Base-by-base conservation (phyloP, 2,113 vertebrate species). In the Sialia sialis region DNA sequence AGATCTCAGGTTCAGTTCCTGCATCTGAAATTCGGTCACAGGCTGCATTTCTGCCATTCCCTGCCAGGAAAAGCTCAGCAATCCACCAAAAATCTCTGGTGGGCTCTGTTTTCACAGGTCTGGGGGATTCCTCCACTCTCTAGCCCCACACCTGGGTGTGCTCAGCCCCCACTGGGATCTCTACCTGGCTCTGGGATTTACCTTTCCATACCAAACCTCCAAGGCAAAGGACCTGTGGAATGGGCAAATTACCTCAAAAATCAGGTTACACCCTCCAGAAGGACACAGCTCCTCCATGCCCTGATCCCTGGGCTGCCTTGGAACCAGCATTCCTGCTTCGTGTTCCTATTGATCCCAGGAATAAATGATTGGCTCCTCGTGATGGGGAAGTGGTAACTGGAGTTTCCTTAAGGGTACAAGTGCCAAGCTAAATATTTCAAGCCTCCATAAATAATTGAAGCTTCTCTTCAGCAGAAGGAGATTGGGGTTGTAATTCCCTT, bases 391-490 rank as follows among this genome's bases (percentile, higher is more conserved):
- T 59, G 70, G 62, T 54, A 94, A 66, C 91, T 79, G 27, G 54
- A 91, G 66, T 82, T 95, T 91, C 87, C 77, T 84, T 83, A 87
- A 87, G 84, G 91, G 77, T 85, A 4, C 26, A 76, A 91, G 55
- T 91, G 81, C 77, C 67, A 72, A 89, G 43, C 46, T 95, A 41
- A 94, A 79, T 94, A 94, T 94, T 95, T 95, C 80, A 93, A 93
- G 15, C 32, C 26, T 9, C 30, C 38, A 48, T 96, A 69, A 96
- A 96, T 95, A 94, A 94, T 91, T 87, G 81, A 96, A 87, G 27
- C 10, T 26, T 76, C 58, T 73, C 77, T 56, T 84, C 18, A 2
- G 25, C 49, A 54, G 51, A 63, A 82, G 66, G 66, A 76, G 66
- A 9, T 63, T 68, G 41, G 74, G 84, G 70, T 49, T 85, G 58